These are phyloP conservation scores for Pogonognathellus flavescens DNA, from an alignment of 1,140 invertebrate genomes.

Conservation along the genomic window DNA sequence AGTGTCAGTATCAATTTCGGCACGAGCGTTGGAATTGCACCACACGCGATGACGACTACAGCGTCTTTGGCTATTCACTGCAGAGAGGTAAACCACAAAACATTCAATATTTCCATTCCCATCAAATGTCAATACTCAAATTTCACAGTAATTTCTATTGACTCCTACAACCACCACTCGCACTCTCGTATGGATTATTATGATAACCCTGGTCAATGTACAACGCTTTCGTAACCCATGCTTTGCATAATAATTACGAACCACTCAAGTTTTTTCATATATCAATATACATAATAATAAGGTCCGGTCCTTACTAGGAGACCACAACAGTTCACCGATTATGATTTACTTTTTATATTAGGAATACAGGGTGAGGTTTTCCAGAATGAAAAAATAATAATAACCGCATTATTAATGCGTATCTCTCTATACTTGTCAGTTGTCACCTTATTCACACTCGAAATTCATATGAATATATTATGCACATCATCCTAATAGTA, in stretches of 20 bases:
- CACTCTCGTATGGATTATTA: no score
- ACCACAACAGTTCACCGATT: no score
- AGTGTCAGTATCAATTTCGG: conserved; percentile 75
- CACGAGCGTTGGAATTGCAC: conserved; percentile 77
- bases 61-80: conserved; percentile 71
- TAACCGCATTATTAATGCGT: conserved; percentile 5
- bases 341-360: background rate
- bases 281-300: no score
- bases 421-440: conserved; percentile 16
- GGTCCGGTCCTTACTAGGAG: no score
- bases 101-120: background rate
- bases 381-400: background rate
- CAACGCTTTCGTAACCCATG: background rate
- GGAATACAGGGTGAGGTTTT: background rate
- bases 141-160: background rate
- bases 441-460: background rate
- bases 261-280: no score
- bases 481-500: background rate
- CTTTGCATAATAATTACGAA: background rate
- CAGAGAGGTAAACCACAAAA: conserved; percentile 69
- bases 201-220: background rate
- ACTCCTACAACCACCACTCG: conserved; percentile 25
- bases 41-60: conserved; percentile 69
- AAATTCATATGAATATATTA: background rate
- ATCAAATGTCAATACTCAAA: background rate